phyloP scores from a whole-genome alignment of 2,797 vertebrate species.

The Takifugu ocellatus region DNA sequence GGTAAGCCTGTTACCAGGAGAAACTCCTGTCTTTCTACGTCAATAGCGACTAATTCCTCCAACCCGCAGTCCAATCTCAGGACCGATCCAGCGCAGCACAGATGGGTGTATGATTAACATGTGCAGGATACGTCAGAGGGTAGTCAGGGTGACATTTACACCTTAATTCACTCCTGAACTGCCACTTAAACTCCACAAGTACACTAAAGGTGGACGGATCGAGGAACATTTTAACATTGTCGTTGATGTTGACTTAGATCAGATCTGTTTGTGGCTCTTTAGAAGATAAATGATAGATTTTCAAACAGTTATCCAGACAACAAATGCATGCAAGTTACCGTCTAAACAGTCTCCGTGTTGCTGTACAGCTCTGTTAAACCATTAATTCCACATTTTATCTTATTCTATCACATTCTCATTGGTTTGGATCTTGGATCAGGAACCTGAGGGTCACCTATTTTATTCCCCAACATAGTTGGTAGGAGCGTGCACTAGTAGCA shows the following conservation, averaged over 20 bases:
- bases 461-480: too few species aligned
- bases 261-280: too few species aligned
- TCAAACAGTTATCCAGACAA: background rate
- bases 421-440: too few species aligned
- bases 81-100: conserved; percentile 44
- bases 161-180: conserved; percentile 21
- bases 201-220: background rate
- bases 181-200: conserved; percentile 9
- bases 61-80: conserved; percentile 46
- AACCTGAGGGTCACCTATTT: too few species aligned
- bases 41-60: conserved; percentile 57
- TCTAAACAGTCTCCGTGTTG: too few species aligned
- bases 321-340: background rate
- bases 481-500: too few species aligned
- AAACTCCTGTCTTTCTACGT: conserved; percentile 63
- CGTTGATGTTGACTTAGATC: background rate
- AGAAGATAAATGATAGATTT: background rate
- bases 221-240: background rate
- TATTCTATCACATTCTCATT: too few species aligned
- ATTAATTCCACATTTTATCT: too few species aligned
- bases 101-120: conserved; percentile 62
- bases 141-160: conserved; percentile 15
- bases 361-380: too few species aligned
- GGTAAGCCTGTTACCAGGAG: conserved; percentile 55
- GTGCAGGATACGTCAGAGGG: conserved; percentile 37